Evolutionary conservation across 2,797 vertebrate genomes (phyloP), one percentile per base, ranked within the genome.

Genomic region (Poeciliopsis presidionis): DNA sequence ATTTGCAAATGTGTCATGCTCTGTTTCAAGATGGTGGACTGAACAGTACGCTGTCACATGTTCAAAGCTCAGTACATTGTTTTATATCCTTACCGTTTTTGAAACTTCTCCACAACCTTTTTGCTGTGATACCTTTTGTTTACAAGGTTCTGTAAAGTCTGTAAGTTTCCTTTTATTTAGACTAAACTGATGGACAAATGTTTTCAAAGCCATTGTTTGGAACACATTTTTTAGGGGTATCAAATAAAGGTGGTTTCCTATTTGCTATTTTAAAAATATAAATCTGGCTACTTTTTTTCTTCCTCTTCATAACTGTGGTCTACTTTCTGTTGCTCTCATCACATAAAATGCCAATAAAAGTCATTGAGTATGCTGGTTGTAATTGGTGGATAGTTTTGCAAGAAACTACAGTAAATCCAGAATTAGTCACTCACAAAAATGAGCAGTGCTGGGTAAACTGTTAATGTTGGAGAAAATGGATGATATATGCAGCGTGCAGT

Each of bases 381-480:
- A 53, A 55, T 55, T 55, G 53, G 22, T n/a, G 53, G 22, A n/a
- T n/a, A 69, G 39, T 69, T 69, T 13, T 12, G 36, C 22, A n/a
- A 45, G 25, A 45, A 9, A 22, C 39, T 45, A 9, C 4, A 14
- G 41, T 69, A 69, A 69, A 45, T 45, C 39, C 25, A 43, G 65
- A 41, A 45, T 14, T 69, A 69, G 41, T 41, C 4, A 7, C 41
- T 25, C 22, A n/a, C 25, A 43, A 69, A 43, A 43, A 14, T n/a
- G 5, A 45, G 6, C 65, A n/a, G 22, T 73, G 1, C 2, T 30
- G 20, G 13, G 46, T 28, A 7, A 59, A 71, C 36, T 78, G 18
- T 53, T 63, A 80, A 77, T 0, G 25, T 36, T 28, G 47, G 74
- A 74, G 53, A 77, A 81, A 81, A 87, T 78, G 74, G 53, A 69